Evolutionary conservation across 2,888 invertebrate genomes (phyloP), one percentile per base, ranked within the genome.

Genomic region (Glomeris marginata): DNA sequence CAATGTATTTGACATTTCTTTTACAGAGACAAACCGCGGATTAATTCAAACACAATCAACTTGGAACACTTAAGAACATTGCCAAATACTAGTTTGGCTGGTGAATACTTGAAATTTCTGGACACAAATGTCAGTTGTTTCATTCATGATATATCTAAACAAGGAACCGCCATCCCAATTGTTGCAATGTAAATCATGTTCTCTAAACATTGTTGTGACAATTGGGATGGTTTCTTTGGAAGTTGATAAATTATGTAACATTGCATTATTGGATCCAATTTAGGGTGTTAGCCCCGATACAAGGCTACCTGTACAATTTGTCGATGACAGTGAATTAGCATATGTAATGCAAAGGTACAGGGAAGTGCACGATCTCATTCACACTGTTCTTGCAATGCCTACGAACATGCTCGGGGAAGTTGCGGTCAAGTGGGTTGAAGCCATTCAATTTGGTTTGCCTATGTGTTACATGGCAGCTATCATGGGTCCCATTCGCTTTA

Each of bases 281-380:
- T 63, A 82, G 77, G 77, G 84, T 58, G 91, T 97, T 1, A 85
- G 86, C 4, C 94, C 98, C 0, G 97, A 98, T 72, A 81, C 86
- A 34, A 74, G 98, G 55, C 72, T 81, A 56, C 77, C 83, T 15
- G 95, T 98, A 1, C 83, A 84, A 60, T 98, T 94, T 69, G 77
- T 99, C 44, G 80, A 87, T 57, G 86, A 97, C 66, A 70, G 78
- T 1, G 82, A 92, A 55, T 68, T 92, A 58, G 91, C 92, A 3
- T 98, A 95, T 69, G 83, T 97, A 42, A 91, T 99, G 83, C 90
- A 92, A 67, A 74, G 98, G 49, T 99, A 99, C 65, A 77, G 98
- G 56, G 95, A 98, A 72, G 83, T 86, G 8, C 98, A 98, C 67
- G 98, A 98, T 71, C 75, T 98, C 56, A 78, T 87, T 51, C 98